Evolutionary conservation across 2,113 vertebrate genomes (phyloP).

Genomic region (Hepsetus odoe): DNA sequence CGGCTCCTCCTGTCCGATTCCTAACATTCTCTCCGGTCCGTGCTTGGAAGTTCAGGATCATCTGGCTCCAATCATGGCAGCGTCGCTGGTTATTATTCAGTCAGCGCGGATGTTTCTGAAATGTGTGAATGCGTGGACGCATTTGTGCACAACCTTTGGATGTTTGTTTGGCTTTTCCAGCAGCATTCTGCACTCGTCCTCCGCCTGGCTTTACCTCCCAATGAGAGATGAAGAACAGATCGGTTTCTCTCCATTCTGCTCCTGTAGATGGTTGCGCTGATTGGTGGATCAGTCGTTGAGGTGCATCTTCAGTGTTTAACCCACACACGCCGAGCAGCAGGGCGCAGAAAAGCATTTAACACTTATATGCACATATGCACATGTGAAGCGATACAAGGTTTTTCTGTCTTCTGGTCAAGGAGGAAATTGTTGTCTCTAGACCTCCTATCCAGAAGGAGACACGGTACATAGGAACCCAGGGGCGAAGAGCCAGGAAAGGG

Average conservation of each 20-base stretch:
- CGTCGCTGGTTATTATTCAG: not conserved
- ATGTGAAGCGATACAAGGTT: too few relatives aligned
- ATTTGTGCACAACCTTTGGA: not conserved
- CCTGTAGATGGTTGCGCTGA: not conserved
- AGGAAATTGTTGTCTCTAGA: not conserved
- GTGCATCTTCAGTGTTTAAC: too few relatives aligned
- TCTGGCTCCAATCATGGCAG: not conserved
- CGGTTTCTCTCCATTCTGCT: not conserved
- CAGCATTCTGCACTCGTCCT: slow-evolving; percentile 12
- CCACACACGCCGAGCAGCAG: too few relatives aligned
- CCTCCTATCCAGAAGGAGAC: not conserved
- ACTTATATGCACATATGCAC: too few relatives aligned
- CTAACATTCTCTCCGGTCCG: not conserved
- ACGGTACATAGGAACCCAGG: not conserved
- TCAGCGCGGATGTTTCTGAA: not conserved
- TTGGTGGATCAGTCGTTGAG: too few relatives aligned
- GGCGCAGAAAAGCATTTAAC: too few relatives aligned
- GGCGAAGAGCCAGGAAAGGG: not conserved
- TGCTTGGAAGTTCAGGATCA: not conserved
- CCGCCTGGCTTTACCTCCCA: not conserved
- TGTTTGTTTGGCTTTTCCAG: slow-evolving; percentile 11
- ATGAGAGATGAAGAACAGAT: slow-evolving; percentile 32
- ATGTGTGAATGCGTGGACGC: not conserved
- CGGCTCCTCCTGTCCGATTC: not conserved
- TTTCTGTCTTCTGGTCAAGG: not conserved